A percentile compares a stretch with the other conserved stretches of the same genome.
Evolutionary conservation across 2,888 invertebrate species (phyloP).

Genomic region (Ophioninae sp.): DNA sequence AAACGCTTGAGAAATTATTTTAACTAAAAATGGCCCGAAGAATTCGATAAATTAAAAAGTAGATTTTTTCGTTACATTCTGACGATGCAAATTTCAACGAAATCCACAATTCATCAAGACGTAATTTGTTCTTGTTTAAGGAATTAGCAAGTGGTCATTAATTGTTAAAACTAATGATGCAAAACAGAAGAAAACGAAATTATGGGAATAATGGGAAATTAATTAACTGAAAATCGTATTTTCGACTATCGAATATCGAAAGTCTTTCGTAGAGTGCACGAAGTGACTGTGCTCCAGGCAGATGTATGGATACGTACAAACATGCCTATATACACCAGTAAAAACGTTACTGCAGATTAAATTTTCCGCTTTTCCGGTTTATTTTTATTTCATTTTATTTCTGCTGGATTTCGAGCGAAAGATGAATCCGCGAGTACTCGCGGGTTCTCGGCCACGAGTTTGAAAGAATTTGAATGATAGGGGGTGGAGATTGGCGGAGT

Average conservation of each 20-base stretch:
- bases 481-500: constrained; percentile 10
- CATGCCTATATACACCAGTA: not conserved
- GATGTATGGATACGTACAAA: not conserved
- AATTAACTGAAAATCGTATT: not conserved
- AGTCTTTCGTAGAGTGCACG: not conserved
- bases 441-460: constrained; percentile 16
- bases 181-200: not conserved
- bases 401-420: constrained; percentile 32
- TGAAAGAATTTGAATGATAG: constrained; percentile 42
- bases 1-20: no score
- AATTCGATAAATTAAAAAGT: no score
- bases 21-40: no score
- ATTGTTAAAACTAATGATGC: not conserved
- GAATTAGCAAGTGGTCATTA: no score
- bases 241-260: constrained; percentile 2
- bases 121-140: no score
- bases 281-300: not conserved
- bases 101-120: not conserved
- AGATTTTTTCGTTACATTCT: not conserved
- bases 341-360: constrained; percentile 24
- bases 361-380: constrained; percentile 25
- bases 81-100: not conserved
- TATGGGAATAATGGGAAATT: not conserved
- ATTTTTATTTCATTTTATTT: constrained; percentile 45
- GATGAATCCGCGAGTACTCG: not conserved